Base-by-base conservation (phyloP, 2,797 vertebrate genomes). In the Microcaecilia unicolor region DNA sequence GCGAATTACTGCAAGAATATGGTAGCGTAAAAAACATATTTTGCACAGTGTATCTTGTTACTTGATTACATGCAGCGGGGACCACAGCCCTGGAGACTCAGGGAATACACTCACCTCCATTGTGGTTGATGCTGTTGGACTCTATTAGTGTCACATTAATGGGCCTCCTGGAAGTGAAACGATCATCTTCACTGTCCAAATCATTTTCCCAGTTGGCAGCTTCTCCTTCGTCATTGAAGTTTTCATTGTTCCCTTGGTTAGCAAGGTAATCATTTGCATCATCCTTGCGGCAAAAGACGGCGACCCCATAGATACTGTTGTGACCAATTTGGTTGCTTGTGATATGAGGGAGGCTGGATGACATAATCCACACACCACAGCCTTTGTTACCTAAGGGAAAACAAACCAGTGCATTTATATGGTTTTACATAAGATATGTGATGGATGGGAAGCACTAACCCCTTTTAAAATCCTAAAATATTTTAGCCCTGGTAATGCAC, bases 321-420 rank as follows among this genome's bases (percentile, higher is more conserved):
- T 92, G 89, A 62, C 85, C 86, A 48, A 95, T 85, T 38, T 83
- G 79, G 64, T 91, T 93, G 48, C 78, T 81, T 18, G 86, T 60
- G 35, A 97, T 81, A 31, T 94, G 90, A 0, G 89, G 88, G 31
- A 93, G 85, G 67, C 92, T 93, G 44, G 90, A 92, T 0, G 91
- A 86, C 85, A 89, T 91, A 25, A 95, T 83, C 90, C 91, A 93
- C 39, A 96, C 86, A 0, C 92, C 86, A 15, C 92, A 95, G 52
- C 91, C 89, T 70, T 86, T 90, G 64, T 90, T 96, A 45, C 87
- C 91, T 96, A 41, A n/a, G n/a, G 41, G 38, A 14, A 32, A 28
- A 7, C n/a, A n/a, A n/a, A n/a, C n/a, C n/a, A n/a, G n/a, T n/a
- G n/a, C n/a, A n/a, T n/a, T n/a, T n/a, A n/a, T n/a, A n/a, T n/a